phyloP scores from a whole-genome alignment of 2,888 invertebrate species.

The Heliconius charithonia region DNA sequence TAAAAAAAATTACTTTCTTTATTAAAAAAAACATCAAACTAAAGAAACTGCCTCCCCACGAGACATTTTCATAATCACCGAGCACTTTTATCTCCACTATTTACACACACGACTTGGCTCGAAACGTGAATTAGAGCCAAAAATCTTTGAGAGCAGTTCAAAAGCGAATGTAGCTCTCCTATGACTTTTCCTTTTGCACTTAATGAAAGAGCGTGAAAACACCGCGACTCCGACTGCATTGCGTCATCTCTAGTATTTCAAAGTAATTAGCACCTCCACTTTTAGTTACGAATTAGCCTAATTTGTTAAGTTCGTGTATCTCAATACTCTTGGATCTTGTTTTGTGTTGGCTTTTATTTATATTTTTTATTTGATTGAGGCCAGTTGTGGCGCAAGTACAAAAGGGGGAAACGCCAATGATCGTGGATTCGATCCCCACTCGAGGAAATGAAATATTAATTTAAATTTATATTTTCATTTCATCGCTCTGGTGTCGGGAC shows the following conservation, averaged over 20 bases:
- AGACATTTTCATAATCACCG: constrained; percentile 7
- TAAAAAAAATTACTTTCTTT: neutral
- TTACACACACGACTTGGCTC: constrained; percentile 22
- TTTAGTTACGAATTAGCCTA: constrained; percentile 33
- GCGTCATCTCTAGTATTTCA: constrained; percentile 39
- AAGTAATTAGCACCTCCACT: constrained; percentile 36
- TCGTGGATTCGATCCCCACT: too few relatives aligned
- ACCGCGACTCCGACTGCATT: constrained; percentile 37
- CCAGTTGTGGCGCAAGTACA: too few relatives aligned
- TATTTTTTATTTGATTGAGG: neutral
- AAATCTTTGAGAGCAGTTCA: constrained; percentile 32
- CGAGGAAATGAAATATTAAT: too few relatives aligned
- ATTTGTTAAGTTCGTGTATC: constrained; percentile 27
- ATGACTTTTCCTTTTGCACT: constrained; percentile 39
- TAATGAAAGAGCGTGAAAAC: constrained; percentile 40
- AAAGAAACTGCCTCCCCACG: neutral
- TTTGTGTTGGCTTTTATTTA: constrained; percentile 4
- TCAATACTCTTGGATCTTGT: neutral
- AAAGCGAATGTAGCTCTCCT: constrained; percentile 32
- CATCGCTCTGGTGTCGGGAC: too few relatives aligned
- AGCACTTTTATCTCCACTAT: constrained; percentile 18
- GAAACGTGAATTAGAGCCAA: constrained; percentile 32
- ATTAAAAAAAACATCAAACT: neutral
- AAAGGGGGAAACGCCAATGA: too few relatives aligned
- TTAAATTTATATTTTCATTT: too few relatives aligned